Base-by-base conservation (phyloP, 2,797 vertebrate species). In the Lerista edwardsae region DNA sequence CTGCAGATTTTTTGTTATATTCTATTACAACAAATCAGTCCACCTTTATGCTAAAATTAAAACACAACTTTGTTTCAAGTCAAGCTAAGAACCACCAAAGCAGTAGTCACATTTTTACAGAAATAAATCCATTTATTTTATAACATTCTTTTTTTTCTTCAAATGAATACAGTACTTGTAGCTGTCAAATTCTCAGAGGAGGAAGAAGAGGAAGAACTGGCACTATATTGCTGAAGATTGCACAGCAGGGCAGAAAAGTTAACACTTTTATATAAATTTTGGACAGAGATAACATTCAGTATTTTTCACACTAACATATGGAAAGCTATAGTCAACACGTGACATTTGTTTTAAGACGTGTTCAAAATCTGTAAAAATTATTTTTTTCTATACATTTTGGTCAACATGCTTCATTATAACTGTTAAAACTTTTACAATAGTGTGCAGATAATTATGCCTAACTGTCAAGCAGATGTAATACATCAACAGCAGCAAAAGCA, bases 61-160 rank as follows among this genome's bases (percentile, higher is more conserved):
- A 23, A n/a, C 23, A 61, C 25, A 61, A 23, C 59, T 41, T n/a
- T 39, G 39, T 25, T 44, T 47, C 79, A 36, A 41, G 17, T 27
- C 39, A 51, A 41, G 77, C n/a, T 39, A 7, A 73, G 34, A 83
- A 82, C 31, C 86, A 91, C 90, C 14, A 84, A 76, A 81, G 90
- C 89, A 91, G 25, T 41, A 84, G 77, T 86, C 84, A 91, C 88
- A 87, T 74, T 84, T 91, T 95, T 97, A 97, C 93, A 97, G 96
- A 98, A 98, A 98, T 97, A 98, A 96, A 97, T 96, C 94, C 91
- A 88, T 98, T 98, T 98, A 96, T 96, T 94, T 91, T 91, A 86
- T 88, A 93, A 87, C 93, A 91, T 94, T 90, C 91, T 91, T 95
- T 92, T 90, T 51, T 93, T 94, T 84, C 94, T 93, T 93, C 91